Evolutionary conservation across 2,113 vertebrate species (phyloP), one percentile per base, ranked within the genome.

Genomic region (Aldabrachelys gigantea): DNA sequence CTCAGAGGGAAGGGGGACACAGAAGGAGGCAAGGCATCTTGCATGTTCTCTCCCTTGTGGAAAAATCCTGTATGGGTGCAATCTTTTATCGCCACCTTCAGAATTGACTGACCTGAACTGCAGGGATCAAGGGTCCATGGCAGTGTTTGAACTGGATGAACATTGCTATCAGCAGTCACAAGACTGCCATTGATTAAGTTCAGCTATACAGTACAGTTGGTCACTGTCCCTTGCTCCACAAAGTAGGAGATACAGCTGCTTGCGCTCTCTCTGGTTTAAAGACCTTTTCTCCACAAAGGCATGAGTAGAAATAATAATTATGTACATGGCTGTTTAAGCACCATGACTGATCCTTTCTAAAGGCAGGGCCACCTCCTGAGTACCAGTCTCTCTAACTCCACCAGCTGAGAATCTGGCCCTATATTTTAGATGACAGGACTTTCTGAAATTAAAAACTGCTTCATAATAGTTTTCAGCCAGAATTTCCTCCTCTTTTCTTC

Each of bases 371-470:
- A 6, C 29, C 29, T 35, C 13, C n/a, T n/a, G 79, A 53, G 49
- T 50, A 21, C 49, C 31, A 84, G n/a, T 89, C 92, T 65, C 29
- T 54, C 80, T 87, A 78, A 59, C 44, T 92, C 53, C 94, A 92
- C 13, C 41, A 27, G 80, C 92, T 96, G 87, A 95, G 88, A 83
- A 1, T 12, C 57, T 13, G 50, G 91, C 82, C 89, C 92, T 59
- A 84, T 89, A 90, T 89, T 87, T 94, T 92, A 90, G 38, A 44
- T 65, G 90, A 24, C 83, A 93, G 88, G 86, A 83, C 88, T 95
- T 92, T 87, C 21, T 92, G 88, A 65, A 91, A 31, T 57, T 25
- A 93, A 53, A 1, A 2, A 22, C 91, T 62, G 79, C n/a, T 80
- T 79, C 89, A 25, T 59, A 38, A 17, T 10, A 4, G 53, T 50